phyloP scores from a whole-genome alignment of 2,113 vertebrate genomes.

The Corythornis madagascariensis region DNA sequence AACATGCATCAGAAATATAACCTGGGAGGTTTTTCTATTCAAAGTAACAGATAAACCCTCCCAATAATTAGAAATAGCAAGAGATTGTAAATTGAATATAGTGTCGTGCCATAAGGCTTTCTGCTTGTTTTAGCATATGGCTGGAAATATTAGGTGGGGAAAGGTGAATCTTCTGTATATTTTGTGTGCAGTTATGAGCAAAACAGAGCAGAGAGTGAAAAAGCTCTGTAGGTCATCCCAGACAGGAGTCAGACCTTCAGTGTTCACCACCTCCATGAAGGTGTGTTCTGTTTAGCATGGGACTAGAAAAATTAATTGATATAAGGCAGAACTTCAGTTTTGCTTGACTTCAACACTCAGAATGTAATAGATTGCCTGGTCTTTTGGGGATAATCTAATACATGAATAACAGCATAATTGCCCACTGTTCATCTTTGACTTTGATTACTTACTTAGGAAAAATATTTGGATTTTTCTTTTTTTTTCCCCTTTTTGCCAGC shows the following conservation, averaged over 20 bases:
- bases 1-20: background rate
- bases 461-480: background rate
- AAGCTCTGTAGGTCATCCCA: background rate
- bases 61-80: background rate
- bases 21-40: background rate
- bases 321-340: background rate
- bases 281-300: background rate
- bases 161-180: background rate
- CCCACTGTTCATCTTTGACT: background rate
- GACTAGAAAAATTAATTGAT: background rate
- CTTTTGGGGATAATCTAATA: background rate
- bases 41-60: background rate
- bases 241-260: background rate
- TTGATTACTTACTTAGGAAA: background rate
- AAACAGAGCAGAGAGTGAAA: background rate
- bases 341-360: background rate
- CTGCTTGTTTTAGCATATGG: background rate
- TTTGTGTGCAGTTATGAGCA: background rate
- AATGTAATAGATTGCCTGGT: background rate
- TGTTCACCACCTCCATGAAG: background rate
- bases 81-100: background rate
- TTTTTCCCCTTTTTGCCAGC: background rate
- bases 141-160: background rate
- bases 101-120: fast-evolving
- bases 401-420: background rate